Evolutionary conservation across 2,888 invertebrate genomes (phyloP), one percentile per base, ranked within the genome.

Genomic region (Cataglyphis altisquamis): DNA sequence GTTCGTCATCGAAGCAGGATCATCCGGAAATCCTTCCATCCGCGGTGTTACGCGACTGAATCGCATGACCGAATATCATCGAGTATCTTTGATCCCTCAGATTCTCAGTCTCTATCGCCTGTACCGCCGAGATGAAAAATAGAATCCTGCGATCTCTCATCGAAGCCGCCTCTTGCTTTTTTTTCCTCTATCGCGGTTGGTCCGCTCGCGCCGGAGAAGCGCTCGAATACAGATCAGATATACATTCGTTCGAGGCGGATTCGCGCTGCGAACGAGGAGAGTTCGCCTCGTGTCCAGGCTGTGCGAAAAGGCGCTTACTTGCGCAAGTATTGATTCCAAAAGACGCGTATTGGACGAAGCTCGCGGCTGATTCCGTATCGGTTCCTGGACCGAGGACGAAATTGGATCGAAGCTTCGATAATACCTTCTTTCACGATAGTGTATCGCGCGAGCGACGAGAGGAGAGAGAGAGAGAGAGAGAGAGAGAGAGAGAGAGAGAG

Each of bases 151-250:
- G 60, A 78, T 78, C 45, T 84, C 57, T 80, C 64, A 86, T 87
- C 87, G 83, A 88, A 86, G 85, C 84, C 86, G 86, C 82, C 87
- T 88, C 88, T 86, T 81, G 88, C 88, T 88, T 88, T 84, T 84
- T 29, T 52, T 52, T 52, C 86, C 57, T 80, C 86, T 87, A 88
- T 64, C 88, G 85, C 84, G 87, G 88, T 81, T 66, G 63, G 25
- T 63, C 9, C 36, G 21, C 48, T 70, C 39, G 45, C 48, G 48
- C 41, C 48, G 25, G 18, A 63, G 77, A 60, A n/a, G 29, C 21
- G 36, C 48, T 36, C 10, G 45, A n/a, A 62, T 15, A 57, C 41
- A 41, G 41, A 10, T 12, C 25, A 1, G 25, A 12, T 12, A 41
- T 41, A 15, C 21, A 29, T 73, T 62, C 64, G 78, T 80, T 84